Conservation (phyloP, 1,140 invertebrate genomes). For the Atta texana region DNA sequence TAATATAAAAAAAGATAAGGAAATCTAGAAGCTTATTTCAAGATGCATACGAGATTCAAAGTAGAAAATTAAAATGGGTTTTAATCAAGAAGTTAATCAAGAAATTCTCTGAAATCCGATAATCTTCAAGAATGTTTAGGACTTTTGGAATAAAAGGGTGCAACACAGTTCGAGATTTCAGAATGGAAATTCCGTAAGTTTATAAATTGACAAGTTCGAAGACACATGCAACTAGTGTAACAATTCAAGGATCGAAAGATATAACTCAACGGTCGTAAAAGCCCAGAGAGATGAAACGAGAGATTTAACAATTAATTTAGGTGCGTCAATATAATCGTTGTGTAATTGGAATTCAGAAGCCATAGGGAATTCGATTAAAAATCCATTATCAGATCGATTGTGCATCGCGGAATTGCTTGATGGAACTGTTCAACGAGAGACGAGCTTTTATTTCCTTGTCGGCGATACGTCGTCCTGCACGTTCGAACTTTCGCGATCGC, state of each 20-base stretch:
- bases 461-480: slow-evolving; percentile 13
- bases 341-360: slow-evolving; percentile 34
- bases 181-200: background rate
- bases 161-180: background rate
- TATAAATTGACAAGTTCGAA: background rate
- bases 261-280: background rate
- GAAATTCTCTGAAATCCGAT: background rate
- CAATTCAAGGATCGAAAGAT: background rate
- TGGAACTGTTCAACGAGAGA: slow-evolving; percentile 28
- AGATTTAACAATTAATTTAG: slow-evolving; percentile 27
- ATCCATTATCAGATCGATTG: slow-evolving; percentile 52
- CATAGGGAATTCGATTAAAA: slow-evolving; percentile 53
- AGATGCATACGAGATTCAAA: background rate
- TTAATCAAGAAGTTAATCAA: background rate
- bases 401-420: slow-evolving; percentile 25
- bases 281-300: background rate
- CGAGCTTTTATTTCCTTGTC: slow-evolving; percentile 53
- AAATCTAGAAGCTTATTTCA: background rate
- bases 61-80: background rate
- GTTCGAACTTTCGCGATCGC: slow-evolving; percentile 14
- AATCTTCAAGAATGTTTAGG: background rate
- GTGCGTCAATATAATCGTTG: slow-evolving; percentile 26
- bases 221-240: background rate
- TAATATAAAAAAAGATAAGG: background rate
- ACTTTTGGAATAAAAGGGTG: background rate